These are phyloP conservation scores for Tachina grossa DNA, from an alignment of 2,888 invertebrate species.

Conservation along the genomic window DNA sequence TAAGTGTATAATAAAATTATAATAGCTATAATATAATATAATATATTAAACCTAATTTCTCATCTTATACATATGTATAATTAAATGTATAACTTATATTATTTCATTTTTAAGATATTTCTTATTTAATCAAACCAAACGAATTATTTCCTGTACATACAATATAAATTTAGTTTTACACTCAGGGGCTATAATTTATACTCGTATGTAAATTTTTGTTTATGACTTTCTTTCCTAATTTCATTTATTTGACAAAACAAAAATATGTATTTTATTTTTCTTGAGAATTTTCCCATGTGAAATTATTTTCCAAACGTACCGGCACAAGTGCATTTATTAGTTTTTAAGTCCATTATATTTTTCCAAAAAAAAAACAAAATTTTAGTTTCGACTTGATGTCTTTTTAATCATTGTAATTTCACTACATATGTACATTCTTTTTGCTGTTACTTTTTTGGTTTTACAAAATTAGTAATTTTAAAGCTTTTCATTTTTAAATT, in stretches of 20 bases:
- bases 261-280: conserved; percentile 5
- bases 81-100: not conserved
- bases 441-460: conserved; percentile 48
- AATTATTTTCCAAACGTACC: conserved; percentile 77
- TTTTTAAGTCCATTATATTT: conserved; percentile 51
- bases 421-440: conserved; percentile 27
- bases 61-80: conserved; percentile 10
- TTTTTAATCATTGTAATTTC: conserved; percentile 25
- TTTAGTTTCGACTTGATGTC: conserved; percentile 15
- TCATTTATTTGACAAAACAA: conserved; percentile 16
- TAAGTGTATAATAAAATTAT: conserved; percentile 26
- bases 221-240: conserved; percentile 31
- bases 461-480: conserved; percentile 42
- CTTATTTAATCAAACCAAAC: conserved; percentile 31
- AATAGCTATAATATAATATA: no score
- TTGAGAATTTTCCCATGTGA: conserved; percentile 45
- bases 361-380: conserved; percentile 16
- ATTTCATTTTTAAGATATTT: conserved; percentile 15
- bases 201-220: conserved; percentile 58
- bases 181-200: conserved; percentile 73
- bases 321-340: conserved; percentile 82
- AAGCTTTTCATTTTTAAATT: conserved; percentile 17
- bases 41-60: conserved; percentile 19
- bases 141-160: conserved; percentile 53
- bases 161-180: conserved; percentile 63